Evolutionary conservation across 2,888 invertebrate genomes (phyloP), one percentile per base, ranked within the genome.

Genomic region (Ceramica pisi): DNA sequence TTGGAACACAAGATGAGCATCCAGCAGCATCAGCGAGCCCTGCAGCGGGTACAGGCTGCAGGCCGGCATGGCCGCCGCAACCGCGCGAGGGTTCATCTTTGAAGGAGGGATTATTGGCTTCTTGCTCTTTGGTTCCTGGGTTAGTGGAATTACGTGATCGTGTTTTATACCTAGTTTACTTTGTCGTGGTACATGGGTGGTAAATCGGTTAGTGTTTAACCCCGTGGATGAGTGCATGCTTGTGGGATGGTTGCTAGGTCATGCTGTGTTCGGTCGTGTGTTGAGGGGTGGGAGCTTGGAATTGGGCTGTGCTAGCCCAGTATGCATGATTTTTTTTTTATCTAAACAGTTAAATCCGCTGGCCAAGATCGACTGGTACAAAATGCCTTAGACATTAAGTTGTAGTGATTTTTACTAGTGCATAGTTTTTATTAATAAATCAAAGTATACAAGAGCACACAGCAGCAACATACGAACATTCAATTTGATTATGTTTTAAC

Each of bases 1-100:
- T 92, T 99, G 98, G 94, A 99, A 99, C 87, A 99, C 98, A 62
- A 98, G 97, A 95, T 99, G 99, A 5, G 99, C 99, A 94, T 99
- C 99, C 73, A 99, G 96, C 70, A 99, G 95, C 92, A 98, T 97
- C 23, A 98, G 97, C 0, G 98, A 98, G 88, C 98, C 98, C 89
- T 98, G 98, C 95, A 98, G 97, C 51, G 98, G 97, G 92, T 97
- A 97, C 75, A 97, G 94, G 86, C 97, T 97, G 88, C 97, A 97
- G 5, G 97, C 97, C n/a, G 97, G 96, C 75, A 96, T 88, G 57
- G 96, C 81, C 48, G 94, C 87, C 79, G 95, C 91, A 84, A 93
- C 91, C 44, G 92, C 89, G 55, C 91, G 90, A 0, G 95, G 93
- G 78, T 94, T 90, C 93, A 96, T 94, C 81, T 94, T 94, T 23